Evolutionary conservation across 92 coral and sea anemone genomes (phyloP), one percentile per base, ranked within the genome.

Genomic region (Porites divaricata): DNA sequence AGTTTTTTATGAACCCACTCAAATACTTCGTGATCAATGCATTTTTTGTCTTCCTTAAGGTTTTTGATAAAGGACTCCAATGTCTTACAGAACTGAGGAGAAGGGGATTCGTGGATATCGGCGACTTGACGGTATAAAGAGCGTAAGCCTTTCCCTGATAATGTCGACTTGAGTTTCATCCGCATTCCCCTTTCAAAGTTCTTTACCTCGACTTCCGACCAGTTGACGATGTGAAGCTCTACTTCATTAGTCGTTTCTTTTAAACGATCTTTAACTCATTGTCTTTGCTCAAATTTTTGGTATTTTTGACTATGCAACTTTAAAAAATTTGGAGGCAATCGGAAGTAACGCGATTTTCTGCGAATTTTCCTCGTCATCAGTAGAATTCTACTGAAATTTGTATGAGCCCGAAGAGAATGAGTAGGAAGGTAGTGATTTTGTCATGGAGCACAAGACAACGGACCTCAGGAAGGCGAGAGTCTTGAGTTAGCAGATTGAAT

Each of bases 141-240:
- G 41, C 41, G 41, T 28, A 28, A 2, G 4, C 41, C 41, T 56
- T 56, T 9, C 10, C 51, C 12, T 9, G 2, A 10, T 14, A 74
- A 51, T 12, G 78, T 13, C 8, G 78, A 78, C 45, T 68, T 86
- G 4, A 86, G 69, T 71, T 86, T 86, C 85, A 70, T 78, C 54
- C 58, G 25, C 58, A 86, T 76, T 5, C 89, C 89, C 25, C 56
- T 71, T 51, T 86, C 85, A 57, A 86, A 78, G 77, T 70, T 71
- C 68, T 86, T 86, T 71, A 78, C 50, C 41, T 86, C 84, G 8
- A 78, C 89, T 19, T 86, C 89, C 24, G 84, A 61, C 89, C 89
- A 85, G 54, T 85, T 63, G 62, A 85, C 79, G 35, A 85, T 63
- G 75, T 85, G 41, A 35, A 79, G 79, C 54, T 86, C 89, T n/a